phyloP scores from a whole-genome alignment of 2,888 invertebrate genomes.

The Acanthacorydalis orientalis region DNA sequence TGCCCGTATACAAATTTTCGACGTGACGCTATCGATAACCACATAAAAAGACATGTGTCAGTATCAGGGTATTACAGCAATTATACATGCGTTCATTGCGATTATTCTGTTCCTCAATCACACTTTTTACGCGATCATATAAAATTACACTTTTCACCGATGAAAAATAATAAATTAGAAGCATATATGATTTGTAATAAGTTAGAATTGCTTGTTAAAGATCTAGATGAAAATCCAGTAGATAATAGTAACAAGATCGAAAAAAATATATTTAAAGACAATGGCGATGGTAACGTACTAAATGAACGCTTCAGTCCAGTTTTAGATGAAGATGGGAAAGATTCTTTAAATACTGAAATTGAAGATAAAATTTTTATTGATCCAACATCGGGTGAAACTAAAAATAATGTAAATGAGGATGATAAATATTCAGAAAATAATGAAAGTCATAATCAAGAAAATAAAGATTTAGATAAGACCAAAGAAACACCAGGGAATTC shows the following conservation, averaged over 20 bases:
- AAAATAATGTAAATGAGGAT: neutral
- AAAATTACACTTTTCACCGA: conserved; percentile 54
- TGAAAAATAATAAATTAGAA: conserved; percentile 36
- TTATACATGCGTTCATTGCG: conserved; percentile 65
- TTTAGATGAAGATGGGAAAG: neutral
- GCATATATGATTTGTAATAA: conserved; percentile 43
- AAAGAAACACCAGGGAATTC: too few relatives aligned
- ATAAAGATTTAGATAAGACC: too few relatives aligned
- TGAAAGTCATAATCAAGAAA: too few relatives aligned
- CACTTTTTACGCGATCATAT: conserved; percentile 63
- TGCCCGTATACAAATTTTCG: conserved; percentile 68
- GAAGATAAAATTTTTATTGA: conserved; percentile 7
- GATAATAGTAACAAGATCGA: neutral
- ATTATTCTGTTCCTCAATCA: conserved; percentile 59
- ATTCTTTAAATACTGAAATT: conserved; percentile 9
- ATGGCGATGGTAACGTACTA: neutral
- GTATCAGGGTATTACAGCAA: conserved; percentile 37
- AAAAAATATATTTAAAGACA: neutral
- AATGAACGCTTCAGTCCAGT: neutral
- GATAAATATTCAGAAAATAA: neutral
- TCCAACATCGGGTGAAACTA: conserved; percentile 1
- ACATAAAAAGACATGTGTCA: conserved; percentile 54
- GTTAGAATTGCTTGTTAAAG: conserved; percentile 36
- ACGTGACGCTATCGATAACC: conserved; percentile 55
- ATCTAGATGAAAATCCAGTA: conserved; percentile 21